Conservation (phyloP, 2,888 invertebrate species). For the Tipula unca region DNA sequence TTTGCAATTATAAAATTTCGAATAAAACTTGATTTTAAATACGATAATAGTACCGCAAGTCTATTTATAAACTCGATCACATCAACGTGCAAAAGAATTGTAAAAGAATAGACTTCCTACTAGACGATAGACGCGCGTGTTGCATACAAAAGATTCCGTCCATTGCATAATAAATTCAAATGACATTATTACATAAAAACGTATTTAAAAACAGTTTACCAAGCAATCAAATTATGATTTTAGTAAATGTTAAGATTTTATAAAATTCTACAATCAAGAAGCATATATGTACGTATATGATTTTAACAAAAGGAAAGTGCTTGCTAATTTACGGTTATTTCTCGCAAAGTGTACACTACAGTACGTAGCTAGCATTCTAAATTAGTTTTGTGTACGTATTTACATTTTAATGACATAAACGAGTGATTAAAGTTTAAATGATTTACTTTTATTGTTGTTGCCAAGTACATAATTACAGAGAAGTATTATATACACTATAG, state of each 20-base stretch:
- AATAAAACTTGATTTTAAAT: too few species aligned
- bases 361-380: too few species aligned
- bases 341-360: neutral
- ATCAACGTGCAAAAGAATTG: neutral
- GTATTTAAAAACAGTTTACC: neutral
- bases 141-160: neutral
- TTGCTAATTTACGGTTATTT: neutral
- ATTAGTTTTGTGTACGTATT: neutral
- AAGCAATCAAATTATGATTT: neutral
- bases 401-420: neutral
- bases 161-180: neutral
- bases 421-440: neutral
- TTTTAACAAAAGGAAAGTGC: neutral
- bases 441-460: neutral
- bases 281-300: neutral
- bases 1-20: too few species aligned
- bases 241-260: neutral
- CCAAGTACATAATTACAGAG: neutral
- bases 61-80: too few species aligned
- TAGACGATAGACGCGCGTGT: neutral
- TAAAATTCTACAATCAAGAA: neutral
- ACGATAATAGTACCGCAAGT: too few species aligned
- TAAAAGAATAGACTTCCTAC: neutral
- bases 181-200: neutral
- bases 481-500: neutral